Conservation (phyloP, 2,113 vertebrate species). For the Leiothrix lutea region DNA sequence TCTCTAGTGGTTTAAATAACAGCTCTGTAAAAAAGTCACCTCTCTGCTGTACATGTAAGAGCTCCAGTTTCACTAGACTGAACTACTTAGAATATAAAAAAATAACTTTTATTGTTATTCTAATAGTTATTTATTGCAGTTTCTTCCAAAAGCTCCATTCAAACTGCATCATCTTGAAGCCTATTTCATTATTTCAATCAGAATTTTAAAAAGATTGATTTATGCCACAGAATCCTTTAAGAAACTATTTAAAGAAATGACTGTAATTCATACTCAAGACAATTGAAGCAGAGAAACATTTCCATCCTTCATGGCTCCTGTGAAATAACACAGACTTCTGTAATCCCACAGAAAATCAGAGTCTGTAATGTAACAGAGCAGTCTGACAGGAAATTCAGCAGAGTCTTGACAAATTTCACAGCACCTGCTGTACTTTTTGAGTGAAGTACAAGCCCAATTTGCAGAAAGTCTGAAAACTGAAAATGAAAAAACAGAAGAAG, state of each 20-base stretch:
- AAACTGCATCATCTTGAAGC: neutral
- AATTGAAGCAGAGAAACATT: neutral
- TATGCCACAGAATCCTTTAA: neutral
- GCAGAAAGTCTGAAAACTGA: neutral
- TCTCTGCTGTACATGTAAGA: neutral
- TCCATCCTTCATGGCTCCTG: neutral
- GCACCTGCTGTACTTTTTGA: neutral
- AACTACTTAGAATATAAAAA: neutral
- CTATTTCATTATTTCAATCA: neutral
- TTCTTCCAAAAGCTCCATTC: neutral
- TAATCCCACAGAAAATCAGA: neutral
- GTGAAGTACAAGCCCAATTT: neutral
- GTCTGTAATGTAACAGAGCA: fast-evolving
- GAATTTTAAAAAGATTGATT: neutral
- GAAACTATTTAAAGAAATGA: neutral
- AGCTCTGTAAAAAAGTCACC: neutral
- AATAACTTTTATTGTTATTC: neutral
- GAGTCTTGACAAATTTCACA: neutral
- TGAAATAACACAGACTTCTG: neutral
- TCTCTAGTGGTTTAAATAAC: neutral
- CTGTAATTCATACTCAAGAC: neutral
- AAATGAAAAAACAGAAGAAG: neutral
- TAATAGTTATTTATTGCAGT: neutral
- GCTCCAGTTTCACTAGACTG: neutral
- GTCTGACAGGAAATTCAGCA: neutral